Percentiles rank a stretch among this genome's conserved stretches.
These are phyloP conservation scores for Lithophane semibrunnea DNA, from an alignment of 2,888 invertebrate species.

Conservation along the genomic window DNA sequence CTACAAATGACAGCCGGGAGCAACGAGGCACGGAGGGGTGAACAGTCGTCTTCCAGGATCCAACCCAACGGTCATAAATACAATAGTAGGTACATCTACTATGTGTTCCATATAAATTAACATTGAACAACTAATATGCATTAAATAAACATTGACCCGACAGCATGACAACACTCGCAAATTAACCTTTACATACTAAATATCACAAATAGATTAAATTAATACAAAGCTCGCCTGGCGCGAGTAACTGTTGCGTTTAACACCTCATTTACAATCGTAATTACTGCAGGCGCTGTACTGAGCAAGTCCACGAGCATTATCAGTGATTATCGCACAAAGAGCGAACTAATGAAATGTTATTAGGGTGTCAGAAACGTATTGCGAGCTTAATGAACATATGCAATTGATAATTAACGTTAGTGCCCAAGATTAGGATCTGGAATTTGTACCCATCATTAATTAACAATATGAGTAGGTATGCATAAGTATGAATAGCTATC, in stretches of 20 bases:
- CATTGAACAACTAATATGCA: slow-evolving; percentile 2
- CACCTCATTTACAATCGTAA: slow-evolving; percentile 61
- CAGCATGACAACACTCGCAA: slow-evolving; percentile 26
- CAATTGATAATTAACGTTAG: slow-evolving; percentile 5
- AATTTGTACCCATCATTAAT: background rate
- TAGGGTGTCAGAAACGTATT: slow-evolving; percentile 33
- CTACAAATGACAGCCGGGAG: no score
- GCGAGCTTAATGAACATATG: slow-evolving; percentile 16
- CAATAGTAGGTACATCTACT: no score
- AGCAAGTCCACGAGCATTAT: slow-evolving; percentile 23
- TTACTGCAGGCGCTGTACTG: slow-evolving; percentile 35
- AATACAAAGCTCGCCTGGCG: slow-evolving; percentile 15
- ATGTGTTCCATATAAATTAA: background rate
- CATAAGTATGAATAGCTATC: background rate
- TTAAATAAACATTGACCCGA: slow-evolving; percentile 12
- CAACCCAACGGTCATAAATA: no score
- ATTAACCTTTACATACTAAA: slow-evolving; percentile 53
- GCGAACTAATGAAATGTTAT: slow-evolving; percentile 55
- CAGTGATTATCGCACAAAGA: slow-evolving; percentile 50
- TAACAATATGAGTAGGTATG: background rate
- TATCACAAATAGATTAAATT: slow-evolving; percentile 56
- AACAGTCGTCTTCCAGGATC: no score
- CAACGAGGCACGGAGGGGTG: no score
- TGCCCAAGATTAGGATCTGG: slow-evolving; percentile 10
- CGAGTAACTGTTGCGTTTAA: slow-evolving; percentile 42